Conservation (phyloP, 2,113 vertebrate genomes). For the Passer montanus region DNA sequence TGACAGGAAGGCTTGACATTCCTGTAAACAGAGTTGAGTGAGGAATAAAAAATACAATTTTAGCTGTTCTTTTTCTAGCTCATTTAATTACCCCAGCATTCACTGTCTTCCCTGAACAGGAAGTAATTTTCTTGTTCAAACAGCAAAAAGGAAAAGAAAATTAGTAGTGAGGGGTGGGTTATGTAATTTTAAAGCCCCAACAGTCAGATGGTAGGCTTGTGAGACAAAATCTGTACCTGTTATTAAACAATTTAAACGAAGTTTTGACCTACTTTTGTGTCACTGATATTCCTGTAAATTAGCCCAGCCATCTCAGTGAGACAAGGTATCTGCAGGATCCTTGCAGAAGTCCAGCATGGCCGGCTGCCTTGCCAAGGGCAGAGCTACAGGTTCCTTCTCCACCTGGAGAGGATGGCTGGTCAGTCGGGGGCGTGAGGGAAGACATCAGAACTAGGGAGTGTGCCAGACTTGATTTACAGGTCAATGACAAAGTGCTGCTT, state of each 20-base stretch:
- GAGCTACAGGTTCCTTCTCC: background rate
- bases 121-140: slow-evolving; percentile 15
- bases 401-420: background rate
- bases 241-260: background rate
- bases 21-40: background rate
- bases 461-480: background rate
- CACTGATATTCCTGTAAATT: background rate
- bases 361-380: background rate
- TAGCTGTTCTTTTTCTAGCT: slow-evolving; percentile 6
- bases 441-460: background rate
- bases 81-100: background rate
- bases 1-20: background rate
- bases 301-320: background rate
- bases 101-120: background rate
- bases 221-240: background rate
- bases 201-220: background rate
- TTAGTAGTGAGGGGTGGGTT: background rate
- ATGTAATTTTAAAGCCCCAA: background rate
- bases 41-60: background rate
- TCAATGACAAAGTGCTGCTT: background rate
- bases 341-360: background rate
- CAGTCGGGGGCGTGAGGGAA: background rate
- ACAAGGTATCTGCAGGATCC: background rate
- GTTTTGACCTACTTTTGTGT: background rate
- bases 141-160: background rate